Conservation (phyloP, 2,888 invertebrate species). For the Tiliacea citrago region DNA sequence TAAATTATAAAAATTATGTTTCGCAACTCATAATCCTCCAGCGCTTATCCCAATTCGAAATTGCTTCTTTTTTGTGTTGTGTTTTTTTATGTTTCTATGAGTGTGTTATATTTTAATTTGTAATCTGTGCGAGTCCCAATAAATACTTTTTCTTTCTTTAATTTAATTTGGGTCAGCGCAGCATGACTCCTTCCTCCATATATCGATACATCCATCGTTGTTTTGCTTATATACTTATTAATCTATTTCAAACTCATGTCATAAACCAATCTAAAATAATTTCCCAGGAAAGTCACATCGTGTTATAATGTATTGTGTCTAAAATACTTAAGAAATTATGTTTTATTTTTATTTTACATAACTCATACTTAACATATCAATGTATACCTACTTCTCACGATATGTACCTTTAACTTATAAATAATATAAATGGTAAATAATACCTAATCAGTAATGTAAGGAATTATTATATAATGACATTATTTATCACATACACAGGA, state of each 20-base stretch:
- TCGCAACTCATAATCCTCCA: too few relatives aligned
- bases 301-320: constrained; percentile 17
- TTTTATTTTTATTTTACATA: constrained; percentile 1
- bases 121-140: too few relatives aligned
- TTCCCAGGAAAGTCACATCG: not conserved
- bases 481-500: constrained; percentile 15
- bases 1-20: too few relatives aligned
- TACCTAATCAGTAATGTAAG: constrained; percentile 18
- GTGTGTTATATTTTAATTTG: too few relatives aligned
- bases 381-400: constrained; percentile 40
- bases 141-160: too few relatives aligned
- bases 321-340: not conserved
- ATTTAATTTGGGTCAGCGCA: not conserved
- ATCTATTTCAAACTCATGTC: not conserved
- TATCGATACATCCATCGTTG: not conserved
- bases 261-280: constrained; percentile 19
- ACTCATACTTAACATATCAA: constrained; percentile 50
- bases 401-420: constrained; percentile 43
- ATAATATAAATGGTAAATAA: constrained; percentile 12
- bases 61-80: too few relatives aligned
- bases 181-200: not conserved
- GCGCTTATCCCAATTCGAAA: not conserved
- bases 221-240: not conserved
- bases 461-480: not conserved
- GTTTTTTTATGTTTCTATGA: too few relatives aligned